Base-by-base conservation (phyloP, 2,888 invertebrate genomes). In the Malthinus flaveolus region DNA sequence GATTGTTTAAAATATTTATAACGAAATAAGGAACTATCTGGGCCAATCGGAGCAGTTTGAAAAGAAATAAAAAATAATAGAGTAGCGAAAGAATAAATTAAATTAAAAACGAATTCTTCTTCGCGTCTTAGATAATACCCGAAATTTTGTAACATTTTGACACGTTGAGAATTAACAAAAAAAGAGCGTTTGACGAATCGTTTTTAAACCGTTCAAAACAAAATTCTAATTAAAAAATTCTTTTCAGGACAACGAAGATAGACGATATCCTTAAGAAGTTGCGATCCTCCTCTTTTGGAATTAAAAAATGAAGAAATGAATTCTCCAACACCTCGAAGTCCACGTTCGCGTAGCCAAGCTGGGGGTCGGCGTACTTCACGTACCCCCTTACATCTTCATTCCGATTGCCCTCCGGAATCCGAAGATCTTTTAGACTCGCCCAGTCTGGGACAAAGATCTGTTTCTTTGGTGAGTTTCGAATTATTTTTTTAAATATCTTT, bases 381-480 rank as follows among this genome's bases (percentile, higher is more conserved):
- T 54, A 64, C 66, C 58, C 64, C 66, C 42, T 66, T 66, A 7
- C 64, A 68, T 47, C 64, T 68, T 55, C 66, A 68, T 52, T 69
- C 66, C 44, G 66, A 70, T 44, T 69, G 69, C 52, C 64, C 67
- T 33, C 61, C 66, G 7, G 64, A 68, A 56, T 56, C 50, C 45
- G 66, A 66, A 39, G 69, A 68, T 50, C 62, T 64, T 36, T 57
- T 56, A 49, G 68, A 68, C 49, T 66, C 71, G 52, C 68, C 71
- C 50, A 62, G 62, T 52, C 59, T 72, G 62, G 71, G 71, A 59
- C 71, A 70, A 59, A 58, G 71, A 63, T 72, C 72, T 49, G 62
- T 68, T 53, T 72, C 72, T 49, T 64, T 72, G 70, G 72, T 72
- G 59, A 71, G 71, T 67, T 33, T 39, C 60, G 49, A 49, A 44